phyloP scores from a whole-genome alignment of 2,797 vertebrate species.

The Macrochelys suwanniensis region DNA sequence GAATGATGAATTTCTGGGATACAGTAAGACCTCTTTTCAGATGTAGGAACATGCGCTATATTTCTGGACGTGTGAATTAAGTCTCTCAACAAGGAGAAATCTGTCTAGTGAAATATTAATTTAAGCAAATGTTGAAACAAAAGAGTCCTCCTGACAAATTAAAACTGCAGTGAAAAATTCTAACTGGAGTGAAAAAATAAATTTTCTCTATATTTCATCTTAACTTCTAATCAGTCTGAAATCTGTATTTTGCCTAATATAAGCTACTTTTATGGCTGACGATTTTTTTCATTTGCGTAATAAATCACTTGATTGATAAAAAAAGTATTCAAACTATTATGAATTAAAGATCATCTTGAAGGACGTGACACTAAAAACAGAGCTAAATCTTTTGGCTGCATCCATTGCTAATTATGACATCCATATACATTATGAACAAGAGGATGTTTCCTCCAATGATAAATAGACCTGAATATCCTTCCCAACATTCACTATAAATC shows the following conservation, averaged over 20 bases:
- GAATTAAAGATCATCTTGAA: conserved; percentile 74
- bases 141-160: conserved; percentile 46
- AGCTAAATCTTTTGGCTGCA: conserved; percentile 57
- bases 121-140: conserved; percentile 41
- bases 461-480: conserved; percentile 77
- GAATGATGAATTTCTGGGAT: conserved; percentile 61
- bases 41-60: conserved; percentile 44
- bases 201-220: conserved; percentile 19
- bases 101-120: conserved; percentile 49
- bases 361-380: conserved; percentile 55
- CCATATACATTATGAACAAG: conserved; percentile 53
- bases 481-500: conserved; percentile 78
- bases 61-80: conserved; percentile 41
- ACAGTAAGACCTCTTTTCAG: conserved; percentile 36
- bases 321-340: conserved; percentile 64
- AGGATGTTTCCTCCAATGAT: conserved; percentile 70
- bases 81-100: conserved; percentile 54
- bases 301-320: conserved; percentile 51
- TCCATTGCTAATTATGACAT: conserved; percentile 74
- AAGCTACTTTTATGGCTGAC: conserved; percentile 51
- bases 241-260: conserved; percentile 25
- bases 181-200: conserved; percentile 35
- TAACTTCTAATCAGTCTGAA: conserved; percentile 29
- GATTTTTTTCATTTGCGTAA: conserved; percentile 67
- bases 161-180: conserved; percentile 7